Percentiles rank a stretch among this genome's conserved stretches.
These are phyloP conservation scores for Leptestheria dahalacensis DNA, from an alignment of 1,140 invertebrate species.

Conservation along the genomic window DNA sequence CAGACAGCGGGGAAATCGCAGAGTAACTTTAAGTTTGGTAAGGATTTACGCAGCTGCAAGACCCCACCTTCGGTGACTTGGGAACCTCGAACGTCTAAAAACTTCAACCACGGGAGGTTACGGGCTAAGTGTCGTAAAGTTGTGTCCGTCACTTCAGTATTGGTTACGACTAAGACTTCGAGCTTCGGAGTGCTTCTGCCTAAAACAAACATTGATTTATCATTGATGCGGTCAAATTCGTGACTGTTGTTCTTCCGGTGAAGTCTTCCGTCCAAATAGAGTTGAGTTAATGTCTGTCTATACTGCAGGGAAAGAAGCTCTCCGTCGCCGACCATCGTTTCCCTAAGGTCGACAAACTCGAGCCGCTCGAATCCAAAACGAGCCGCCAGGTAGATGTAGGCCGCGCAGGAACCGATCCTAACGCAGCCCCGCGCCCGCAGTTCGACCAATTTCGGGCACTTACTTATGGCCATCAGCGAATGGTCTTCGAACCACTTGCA, in stretches of 20 bases:
- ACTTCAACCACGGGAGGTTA: neutral
- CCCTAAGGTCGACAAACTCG: constrained; percentile 47
- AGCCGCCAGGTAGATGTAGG: constrained; percentile 52
- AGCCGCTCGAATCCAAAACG: constrained; percentile 50
- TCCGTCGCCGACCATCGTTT: constrained; percentile 45
- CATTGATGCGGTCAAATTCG: constrained; percentile 36
- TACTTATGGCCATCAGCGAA: constrained; percentile 49
- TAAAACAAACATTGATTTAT: constrained; percentile 43
- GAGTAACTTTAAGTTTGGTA: neutral
- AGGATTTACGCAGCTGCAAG: neutral
- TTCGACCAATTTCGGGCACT: constrained; percentile 40
- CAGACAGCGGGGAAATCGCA: constrained; percentile 5
- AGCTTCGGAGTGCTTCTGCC: constrained; percentile 38
- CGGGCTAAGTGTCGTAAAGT: constrained; percentile 2
- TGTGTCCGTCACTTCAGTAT: constrained; percentile 36
- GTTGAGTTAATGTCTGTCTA: constrained; percentile 38
- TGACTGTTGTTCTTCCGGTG: constrained; percentile 24
- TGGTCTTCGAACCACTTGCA: constrained; percentile 54
- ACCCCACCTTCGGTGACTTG: constrained; percentile 7
- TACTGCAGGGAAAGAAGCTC: constrained; percentile 49
- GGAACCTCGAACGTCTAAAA: constrained; percentile 9
- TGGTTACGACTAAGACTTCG: constrained; percentile 40
- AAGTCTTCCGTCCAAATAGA: constrained; percentile 38
- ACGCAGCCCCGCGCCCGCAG: constrained; percentile 43
- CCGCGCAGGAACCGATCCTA: constrained; percentile 48